Percentiles rank a stretch among this genome's conserved stretches.
phyloP scores from a whole-genome alignment of 1,140 invertebrate genomes.

The Nomia melanderi region DNA sequence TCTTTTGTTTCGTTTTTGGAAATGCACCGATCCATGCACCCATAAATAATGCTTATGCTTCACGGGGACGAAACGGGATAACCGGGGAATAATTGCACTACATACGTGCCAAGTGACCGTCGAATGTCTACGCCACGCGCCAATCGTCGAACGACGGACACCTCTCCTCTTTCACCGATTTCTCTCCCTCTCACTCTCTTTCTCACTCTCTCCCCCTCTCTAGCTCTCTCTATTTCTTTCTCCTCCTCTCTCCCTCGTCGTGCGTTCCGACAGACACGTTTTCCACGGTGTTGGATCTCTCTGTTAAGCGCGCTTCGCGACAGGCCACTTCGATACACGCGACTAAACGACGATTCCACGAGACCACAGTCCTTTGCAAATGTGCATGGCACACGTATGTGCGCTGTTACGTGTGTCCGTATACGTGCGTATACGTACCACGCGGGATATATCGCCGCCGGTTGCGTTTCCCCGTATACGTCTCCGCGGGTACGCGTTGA shows the following conservation, averaged over 20 bases:
- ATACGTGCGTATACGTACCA: constrained; percentile 47
- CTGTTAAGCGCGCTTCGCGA: constrained; percentile 47
- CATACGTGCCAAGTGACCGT: constrained; percentile 39
- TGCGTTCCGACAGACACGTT: constrained; percentile 25
- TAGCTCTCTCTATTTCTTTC: no score
- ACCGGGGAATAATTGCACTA: constrained; percentile 29
- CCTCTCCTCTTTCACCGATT: constrained; percentile 13
- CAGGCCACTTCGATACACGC: constrained; percentile 32
- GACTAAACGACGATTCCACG: constrained; percentile 37
- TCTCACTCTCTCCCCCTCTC: neutral
- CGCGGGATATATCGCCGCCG: constrained; percentile 54
- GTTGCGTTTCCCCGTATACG: constrained; percentile 37
- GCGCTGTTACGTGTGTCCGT: constrained; percentile 1
- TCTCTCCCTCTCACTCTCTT: neutral
- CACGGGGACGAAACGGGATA: constrained; percentile 16
- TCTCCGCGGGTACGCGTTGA: constrained; percentile 23
- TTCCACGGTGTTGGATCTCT: constrained; percentile 37
- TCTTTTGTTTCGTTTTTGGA: constrained; percentile 37
- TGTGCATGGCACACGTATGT: constrained; percentile 24
- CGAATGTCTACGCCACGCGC: constrained; percentile 39
- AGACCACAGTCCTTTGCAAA: constrained; percentile 29
- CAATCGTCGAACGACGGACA: constrained; percentile 27
- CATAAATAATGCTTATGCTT: constrained; percentile 28
- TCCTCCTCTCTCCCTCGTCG: no score
- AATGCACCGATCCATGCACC: constrained; percentile 14